Evolutionary conservation across 1,140 invertebrate genomes (phyloP).

Genomic region (Heterodera schachtii): DNA sequence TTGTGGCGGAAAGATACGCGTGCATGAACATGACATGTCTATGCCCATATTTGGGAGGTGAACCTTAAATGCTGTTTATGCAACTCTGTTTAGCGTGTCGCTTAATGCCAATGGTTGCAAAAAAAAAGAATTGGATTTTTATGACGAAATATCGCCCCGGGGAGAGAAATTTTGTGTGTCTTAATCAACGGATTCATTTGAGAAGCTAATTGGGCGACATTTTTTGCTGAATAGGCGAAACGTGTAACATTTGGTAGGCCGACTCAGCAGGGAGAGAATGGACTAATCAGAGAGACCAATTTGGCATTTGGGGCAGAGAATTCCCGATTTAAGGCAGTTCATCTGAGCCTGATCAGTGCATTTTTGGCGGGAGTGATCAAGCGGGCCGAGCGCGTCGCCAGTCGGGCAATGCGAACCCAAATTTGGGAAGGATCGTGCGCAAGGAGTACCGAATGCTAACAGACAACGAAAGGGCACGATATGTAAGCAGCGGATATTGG

Average conservation of each 20-base stretch:
- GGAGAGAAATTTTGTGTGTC: too few species aligned
- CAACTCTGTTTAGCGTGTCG: too few species aligned
- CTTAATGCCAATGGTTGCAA: too few species aligned
- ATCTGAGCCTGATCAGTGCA: background rate
- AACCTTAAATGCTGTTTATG: background rate
- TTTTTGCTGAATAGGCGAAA: too few species aligned
- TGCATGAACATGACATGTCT: slow-evolving; percentile 17
- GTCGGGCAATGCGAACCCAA: background rate
- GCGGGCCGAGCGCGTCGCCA: background rate
- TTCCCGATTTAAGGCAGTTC: background rate
- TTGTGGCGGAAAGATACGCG: background rate
- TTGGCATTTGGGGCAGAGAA: too few species aligned
- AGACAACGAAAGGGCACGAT: background rate
- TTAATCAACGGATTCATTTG: too few species aligned
- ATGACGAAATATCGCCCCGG: too few species aligned
- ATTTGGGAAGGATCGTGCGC: background rate
- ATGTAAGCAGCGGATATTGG: background rate
- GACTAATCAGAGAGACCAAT: too few species aligned
- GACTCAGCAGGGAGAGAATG: too few species aligned
- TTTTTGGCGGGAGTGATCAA: background rate
- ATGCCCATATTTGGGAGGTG: slow-evolving; percentile 23
- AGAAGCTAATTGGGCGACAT: too few species aligned
- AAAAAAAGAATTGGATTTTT: too few species aligned
- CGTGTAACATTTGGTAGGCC: too few species aligned
- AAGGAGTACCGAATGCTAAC: slow-evolving; percentile 26